Percentiles rank a stretch among this genome's conserved stretches.
Conservation (phyloP, 1,140 invertebrate genomes). For the Lordiphosa collinella region DNA sequence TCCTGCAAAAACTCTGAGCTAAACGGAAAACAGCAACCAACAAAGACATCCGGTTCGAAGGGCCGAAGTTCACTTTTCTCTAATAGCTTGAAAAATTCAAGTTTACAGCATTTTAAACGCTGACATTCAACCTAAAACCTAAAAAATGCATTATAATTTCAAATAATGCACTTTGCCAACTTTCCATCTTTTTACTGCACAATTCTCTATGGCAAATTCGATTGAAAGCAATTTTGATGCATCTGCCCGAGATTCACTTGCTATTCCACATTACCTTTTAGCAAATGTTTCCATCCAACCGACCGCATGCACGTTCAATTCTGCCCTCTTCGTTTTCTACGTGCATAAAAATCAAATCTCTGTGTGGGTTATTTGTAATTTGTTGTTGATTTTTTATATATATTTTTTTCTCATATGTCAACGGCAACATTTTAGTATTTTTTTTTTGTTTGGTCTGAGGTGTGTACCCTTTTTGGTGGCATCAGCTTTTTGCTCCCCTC, state of each 20-base stretch:
- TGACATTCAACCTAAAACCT: too few relatives aligned
- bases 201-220: not conserved
- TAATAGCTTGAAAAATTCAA: too few relatives aligned
- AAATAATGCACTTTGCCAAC: too few relatives aligned
- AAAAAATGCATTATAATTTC: too few relatives aligned
- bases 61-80: too few relatives aligned
- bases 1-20: too few relatives aligned
- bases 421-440: conserved; percentile 27
- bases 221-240: not conserved
- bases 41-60: too few relatives aligned
- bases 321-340: conserved; percentile 15
- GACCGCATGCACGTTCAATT: conserved; percentile 56
- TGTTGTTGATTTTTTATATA: conserved; percentile 44
- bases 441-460: conserved; percentile 35
- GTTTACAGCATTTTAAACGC: too few relatives aligned
- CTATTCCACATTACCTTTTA: conserved; percentile 31
- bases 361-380: conserved; percentile 63
- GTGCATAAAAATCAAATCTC: conserved; percentile 74
- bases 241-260: conserved; percentile 13
- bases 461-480: conserved; percentile 38
- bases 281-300: conserved; percentile 36
- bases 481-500: conserved; percentile 6
- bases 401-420: conserved; percentile 57
- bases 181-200: not conserved
- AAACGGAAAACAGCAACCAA: too few relatives aligned